Percentiles rank a stretch among this genome's conserved stretches.
Evolutionary conservation across 2,888 invertebrate genomes (phyloP).

Genomic region (Noctua comes): DNA sequence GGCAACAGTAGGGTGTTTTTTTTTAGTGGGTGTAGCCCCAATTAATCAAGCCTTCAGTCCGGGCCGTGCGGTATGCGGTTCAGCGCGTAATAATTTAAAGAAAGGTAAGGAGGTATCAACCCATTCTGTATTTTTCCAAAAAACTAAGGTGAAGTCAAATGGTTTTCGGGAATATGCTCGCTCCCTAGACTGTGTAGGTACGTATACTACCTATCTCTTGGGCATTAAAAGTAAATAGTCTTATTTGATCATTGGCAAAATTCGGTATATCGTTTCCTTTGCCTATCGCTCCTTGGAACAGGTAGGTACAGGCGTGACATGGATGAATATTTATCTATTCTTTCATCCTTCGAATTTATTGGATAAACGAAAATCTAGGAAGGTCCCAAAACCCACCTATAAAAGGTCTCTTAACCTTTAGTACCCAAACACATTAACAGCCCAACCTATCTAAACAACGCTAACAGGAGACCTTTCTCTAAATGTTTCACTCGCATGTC

Average conservation of each 20-base stretch:
- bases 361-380: not conserved
- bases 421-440: constrained; percentile 4
- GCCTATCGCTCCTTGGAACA: not conserved
- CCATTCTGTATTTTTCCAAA: not conserved
- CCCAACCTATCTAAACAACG: constrained; percentile 6
- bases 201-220: not conserved
- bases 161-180: not conserved
- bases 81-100: too few species aligned
- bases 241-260: not conserved
- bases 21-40: too few species aligned
- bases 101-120: not conserved
- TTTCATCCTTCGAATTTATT: not conserved
- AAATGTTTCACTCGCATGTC: constrained; percentile 29
- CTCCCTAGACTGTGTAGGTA: not conserved
- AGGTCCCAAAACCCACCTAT: not conserved
- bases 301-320: not conserved
- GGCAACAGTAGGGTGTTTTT: too few species aligned
- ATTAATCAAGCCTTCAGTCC: too few species aligned
- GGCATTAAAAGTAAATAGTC: not conserved
- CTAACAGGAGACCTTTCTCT: constrained; percentile 29
- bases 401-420: constrained; percentile 6
- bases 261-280: not conserved
- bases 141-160: not conserved
- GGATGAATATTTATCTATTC: not conserved
- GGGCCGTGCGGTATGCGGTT: too few species aligned